Evolutionary conservation across 2,797 vertebrate genomes (phyloP).

Genomic region (Sternarchorhynchus goeldii): DNA sequence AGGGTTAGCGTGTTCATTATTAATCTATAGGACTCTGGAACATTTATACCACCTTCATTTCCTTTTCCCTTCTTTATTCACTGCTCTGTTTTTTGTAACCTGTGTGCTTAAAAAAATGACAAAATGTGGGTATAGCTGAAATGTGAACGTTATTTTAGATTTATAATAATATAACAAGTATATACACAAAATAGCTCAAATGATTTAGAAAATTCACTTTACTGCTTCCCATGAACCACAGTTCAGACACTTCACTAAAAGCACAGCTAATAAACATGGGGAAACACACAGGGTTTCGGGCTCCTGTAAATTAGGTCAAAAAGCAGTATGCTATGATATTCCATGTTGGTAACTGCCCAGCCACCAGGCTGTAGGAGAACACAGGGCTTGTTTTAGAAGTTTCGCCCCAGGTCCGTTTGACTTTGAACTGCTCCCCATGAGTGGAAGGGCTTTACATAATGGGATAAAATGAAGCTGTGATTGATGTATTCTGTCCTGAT

Average conservation of each 20-base stretch:
- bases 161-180: not conserved
- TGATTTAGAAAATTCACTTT: not conserved
- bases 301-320: not conserved
- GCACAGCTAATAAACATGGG: not conserved
- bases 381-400: conserved; percentile 51
- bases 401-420: conserved; percentile 51
- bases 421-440: conserved; percentile 60
- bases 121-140: no score
- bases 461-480: conserved; percentile 61
- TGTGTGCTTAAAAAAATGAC: no score
- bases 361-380: conserved; percentile 3
- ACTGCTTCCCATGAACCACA: not conserved
- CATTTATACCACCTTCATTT: no score
- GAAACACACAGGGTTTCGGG: not conserved
- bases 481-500: conserved; percentile 64
- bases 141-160: no score
- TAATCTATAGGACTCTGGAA: no score
- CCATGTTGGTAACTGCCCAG: not conserved
- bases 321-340: not conserved
- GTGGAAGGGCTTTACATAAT: conserved; percentile 55
- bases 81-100: no score
- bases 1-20: no score
- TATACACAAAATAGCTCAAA: not conserved
- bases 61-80: no score
- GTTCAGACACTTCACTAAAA: not conserved